Conservation (phyloP, 2,888 invertebrate species). For the Microctonus brassicae region DNA sequence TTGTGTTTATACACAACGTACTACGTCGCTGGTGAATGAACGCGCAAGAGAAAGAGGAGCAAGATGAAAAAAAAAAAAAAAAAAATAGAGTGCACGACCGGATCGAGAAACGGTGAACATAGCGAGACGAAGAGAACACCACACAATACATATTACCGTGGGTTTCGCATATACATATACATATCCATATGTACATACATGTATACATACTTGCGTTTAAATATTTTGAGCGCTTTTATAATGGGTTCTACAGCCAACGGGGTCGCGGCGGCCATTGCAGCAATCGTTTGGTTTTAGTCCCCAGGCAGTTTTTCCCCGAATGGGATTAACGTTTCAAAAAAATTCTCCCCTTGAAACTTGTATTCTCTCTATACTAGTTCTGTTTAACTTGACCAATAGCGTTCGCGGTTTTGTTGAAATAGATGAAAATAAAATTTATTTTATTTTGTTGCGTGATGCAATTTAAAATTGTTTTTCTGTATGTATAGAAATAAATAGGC, state of each 20-base stretch:
- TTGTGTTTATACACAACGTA: too few species aligned
- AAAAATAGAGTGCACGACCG: constrained; percentile 17
- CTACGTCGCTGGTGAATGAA: background rate
- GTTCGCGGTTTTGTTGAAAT: too few species aligned
- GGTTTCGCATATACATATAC: background rate
- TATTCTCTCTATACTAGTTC: background rate
- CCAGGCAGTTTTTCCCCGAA: constrained; percentile 25
- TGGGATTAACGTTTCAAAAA: constrained; percentile 19
- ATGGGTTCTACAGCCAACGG: constrained; percentile 12
- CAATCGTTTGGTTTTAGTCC: constrained; percentile 6
- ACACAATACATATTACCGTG: constrained; percentile 10
- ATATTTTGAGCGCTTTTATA: constrained; percentile 34
- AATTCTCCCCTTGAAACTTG: background rate
- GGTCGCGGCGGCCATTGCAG: constrained; percentile 18
- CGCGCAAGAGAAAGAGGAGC: background rate
- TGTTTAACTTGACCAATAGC: too few species aligned
- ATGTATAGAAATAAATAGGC: background rate
- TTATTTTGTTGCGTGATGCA: background rate
- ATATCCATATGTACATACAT: background rate
- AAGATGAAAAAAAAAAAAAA: too few species aligned
- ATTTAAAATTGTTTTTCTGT: background rate
- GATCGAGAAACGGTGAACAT: constrained; percentile 23
- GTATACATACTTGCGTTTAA: constrained; percentile 22
- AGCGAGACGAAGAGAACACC: background rate
- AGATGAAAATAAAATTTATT: too few species aligned